Conservation (phyloP, 2,888 invertebrate species). For the Andrena fulva region DNA sequence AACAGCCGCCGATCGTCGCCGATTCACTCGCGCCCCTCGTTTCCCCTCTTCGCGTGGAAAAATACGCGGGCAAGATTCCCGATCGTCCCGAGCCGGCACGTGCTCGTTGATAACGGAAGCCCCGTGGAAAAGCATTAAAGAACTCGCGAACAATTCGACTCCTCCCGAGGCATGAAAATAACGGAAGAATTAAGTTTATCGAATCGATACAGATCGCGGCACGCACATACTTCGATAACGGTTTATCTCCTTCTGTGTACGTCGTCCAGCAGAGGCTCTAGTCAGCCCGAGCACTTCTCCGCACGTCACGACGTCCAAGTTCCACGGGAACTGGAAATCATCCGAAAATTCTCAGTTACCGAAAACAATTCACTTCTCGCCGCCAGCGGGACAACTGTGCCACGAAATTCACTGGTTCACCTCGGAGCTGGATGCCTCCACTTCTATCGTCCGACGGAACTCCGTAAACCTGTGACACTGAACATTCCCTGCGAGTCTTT, state of each 20-base stretch:
- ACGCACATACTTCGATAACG: slow-evolving; percentile 54
- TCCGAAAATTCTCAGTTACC: neutral
- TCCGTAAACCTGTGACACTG: slow-evolving; percentile 24
- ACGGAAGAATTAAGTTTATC: slow-evolving; percentile 57
- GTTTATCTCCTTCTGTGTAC: slow-evolving; percentile 48
- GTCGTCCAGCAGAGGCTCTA: slow-evolving; percentile 25
- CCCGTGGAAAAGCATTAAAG: slow-evolving; percentile 3
- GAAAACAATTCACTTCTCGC: neutral
- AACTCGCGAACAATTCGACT: slow-evolving; percentile 30
- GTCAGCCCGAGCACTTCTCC: slow-evolving; percentile 7
- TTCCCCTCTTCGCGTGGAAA: neutral
- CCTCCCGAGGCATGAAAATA: slow-evolving; percentile 35
- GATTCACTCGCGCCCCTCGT: neutral
- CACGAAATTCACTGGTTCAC: slow-evolving; percentile 24
- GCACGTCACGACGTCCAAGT: slow-evolving; percentile 19
- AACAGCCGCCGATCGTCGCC: slow-evolving; percentile 12
- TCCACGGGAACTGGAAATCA: neutral
- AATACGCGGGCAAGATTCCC: neutral
- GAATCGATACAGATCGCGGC: slow-evolving; percentile 58
- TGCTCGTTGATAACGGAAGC: slow-evolving; percentile 29
- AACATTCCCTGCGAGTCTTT: slow-evolving; percentile 18
- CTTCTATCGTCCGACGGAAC: slow-evolving; percentile 15
- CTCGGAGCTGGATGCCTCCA: neutral
- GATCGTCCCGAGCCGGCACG: slow-evolving; percentile 12
- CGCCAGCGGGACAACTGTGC: neutral